Percentiles rank a stretch among this genome's conserved stretches.
Evolutionary conservation across 2,113 vertebrate genomes (phyloP).

Genomic region (Odontesthes bonariensis): DNA sequence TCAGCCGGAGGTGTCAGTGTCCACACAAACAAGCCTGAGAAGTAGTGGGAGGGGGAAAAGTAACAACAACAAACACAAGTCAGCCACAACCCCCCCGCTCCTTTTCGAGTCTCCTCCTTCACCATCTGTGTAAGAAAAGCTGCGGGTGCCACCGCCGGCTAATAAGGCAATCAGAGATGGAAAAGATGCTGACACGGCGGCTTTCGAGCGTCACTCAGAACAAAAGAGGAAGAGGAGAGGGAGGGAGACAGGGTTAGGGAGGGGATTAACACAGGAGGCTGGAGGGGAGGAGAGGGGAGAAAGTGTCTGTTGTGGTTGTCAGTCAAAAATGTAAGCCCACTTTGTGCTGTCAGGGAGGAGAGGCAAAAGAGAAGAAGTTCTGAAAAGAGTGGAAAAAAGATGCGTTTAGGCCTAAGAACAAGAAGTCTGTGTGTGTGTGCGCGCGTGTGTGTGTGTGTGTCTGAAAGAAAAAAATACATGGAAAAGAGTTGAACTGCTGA

Average conservation of each 20-base stretch:
- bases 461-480: conserved; percentile 24
- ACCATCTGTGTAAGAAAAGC: conserved; percentile 83
- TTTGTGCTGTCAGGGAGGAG: conserved; percentile 81
- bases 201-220: conserved; percentile 85
- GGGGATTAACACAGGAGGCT: conserved; percentile 77
- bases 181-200: conserved; percentile 85
- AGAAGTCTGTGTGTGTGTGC: conserved; percentile 53
- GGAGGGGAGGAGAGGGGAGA: conserved; percentile 35
- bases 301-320: conserved; percentile 85
- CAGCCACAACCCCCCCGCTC: conserved; percentile 61
- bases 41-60: conserved; percentile 63
- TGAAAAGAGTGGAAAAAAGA: conserved; percentile 84
- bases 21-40: conserved; percentile 79
- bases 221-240: conserved; percentile 78
- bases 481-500: conserved; percentile 50
- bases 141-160: conserved; percentile 84
- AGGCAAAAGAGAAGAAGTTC: conserved; percentile 71
- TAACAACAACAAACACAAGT: conserved; percentile 79
- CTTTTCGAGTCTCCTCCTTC: conserved; percentile 61
- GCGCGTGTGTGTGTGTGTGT: conserved; percentile 19
- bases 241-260: conserved; percentile 60
- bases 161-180: conserved; percentile 88
- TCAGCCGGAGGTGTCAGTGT: conserved; percentile 82
- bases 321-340: conserved; percentile 81
- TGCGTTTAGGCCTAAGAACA: conserved; percentile 66